A percentile compares a stretch with the other conserved stretches of the same genome.
Conservation (phyloP, 2,113 vertebrate species). For the Agelaius tricolor region DNA sequence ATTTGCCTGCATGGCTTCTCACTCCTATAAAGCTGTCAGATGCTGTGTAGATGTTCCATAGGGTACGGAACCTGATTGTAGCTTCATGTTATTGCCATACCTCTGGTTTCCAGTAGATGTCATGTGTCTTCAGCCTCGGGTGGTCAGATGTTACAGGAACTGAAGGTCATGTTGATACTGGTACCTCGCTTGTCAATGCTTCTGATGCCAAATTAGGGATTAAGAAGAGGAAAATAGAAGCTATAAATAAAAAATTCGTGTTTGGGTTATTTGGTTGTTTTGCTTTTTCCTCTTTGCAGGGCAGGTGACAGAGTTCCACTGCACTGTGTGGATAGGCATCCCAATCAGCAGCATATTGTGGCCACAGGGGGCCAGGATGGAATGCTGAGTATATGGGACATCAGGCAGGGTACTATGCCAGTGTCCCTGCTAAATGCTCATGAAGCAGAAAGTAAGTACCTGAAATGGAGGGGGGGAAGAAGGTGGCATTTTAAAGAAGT, state of each 20-base stretch:
- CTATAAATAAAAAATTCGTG: neutral
- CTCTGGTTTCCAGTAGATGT: neutral
- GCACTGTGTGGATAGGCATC: constrained; percentile 94
- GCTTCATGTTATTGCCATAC: neutral
- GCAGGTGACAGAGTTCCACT: constrained; percentile 90
- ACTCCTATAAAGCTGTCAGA: neutral
- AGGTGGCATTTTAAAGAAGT: neutral
- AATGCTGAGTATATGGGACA: constrained; percentile 96
- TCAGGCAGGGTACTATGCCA: constrained; percentile 88
- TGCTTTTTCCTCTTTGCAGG: constrained; percentile 51
- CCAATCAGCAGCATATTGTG: constrained; percentile 95
- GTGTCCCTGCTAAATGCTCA: constrained; percentile 95
- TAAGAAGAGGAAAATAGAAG: neutral
- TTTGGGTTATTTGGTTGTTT: neutral
- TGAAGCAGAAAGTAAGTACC: constrained; percentile 90
- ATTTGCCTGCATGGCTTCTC: neutral
- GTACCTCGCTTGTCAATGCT: neutral
- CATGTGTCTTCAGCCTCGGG: neutral
- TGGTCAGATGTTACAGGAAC: neutral
- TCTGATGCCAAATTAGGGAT: neutral
- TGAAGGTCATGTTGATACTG: accelerated
- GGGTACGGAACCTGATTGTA: neutral
- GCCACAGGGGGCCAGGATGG: constrained; percentile 95
- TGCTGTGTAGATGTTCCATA: accelerated
- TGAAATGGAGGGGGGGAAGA: neutral